Conservation (phyloP, 2,113 vertebrate species). For the Panthera tigris region DNA sequence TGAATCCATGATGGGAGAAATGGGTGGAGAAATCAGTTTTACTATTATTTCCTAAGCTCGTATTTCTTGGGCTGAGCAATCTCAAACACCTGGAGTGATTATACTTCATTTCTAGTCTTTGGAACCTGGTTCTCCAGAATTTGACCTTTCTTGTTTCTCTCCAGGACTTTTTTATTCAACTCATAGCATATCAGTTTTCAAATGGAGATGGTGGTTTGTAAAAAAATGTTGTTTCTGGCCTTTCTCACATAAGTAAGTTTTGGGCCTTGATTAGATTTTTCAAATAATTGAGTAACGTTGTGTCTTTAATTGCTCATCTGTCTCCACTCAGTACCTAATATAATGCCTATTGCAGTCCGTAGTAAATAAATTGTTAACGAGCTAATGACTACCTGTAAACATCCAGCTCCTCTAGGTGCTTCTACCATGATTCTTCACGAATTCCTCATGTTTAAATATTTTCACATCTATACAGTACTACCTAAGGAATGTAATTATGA, state of each 20-base stretch:
- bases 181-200: background rate
- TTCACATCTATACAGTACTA: background rate
- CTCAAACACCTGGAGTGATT: background rate
- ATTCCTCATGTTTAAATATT: background rate
- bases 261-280: conserved; percentile 62
- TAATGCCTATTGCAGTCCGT: background rate
- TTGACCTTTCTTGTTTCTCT: background rate
- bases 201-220: background rate
- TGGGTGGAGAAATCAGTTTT: background rate
- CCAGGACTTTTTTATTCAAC: background rate
- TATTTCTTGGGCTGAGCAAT: background rate
- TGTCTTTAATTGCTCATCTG: conserved; percentile 40
- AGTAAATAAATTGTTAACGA: conserved; percentile 27
- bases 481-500: background rate
- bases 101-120: background rate
- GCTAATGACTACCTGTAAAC: background rate
- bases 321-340: background rate
- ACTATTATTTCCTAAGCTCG: background rate
- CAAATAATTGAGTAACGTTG: conserved; percentile 44
- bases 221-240: conserved; percentile 30
- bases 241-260: conserved; percentile 33
- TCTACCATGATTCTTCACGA: background rate
- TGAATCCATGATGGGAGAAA: background rate
- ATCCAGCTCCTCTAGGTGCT: background rate
- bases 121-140: background rate